Evolutionary conservation across 2,888 invertebrate genomes (phyloP), one percentile per base, ranked within the genome.

Genomic region (Cosmia pyralina): DNA sequence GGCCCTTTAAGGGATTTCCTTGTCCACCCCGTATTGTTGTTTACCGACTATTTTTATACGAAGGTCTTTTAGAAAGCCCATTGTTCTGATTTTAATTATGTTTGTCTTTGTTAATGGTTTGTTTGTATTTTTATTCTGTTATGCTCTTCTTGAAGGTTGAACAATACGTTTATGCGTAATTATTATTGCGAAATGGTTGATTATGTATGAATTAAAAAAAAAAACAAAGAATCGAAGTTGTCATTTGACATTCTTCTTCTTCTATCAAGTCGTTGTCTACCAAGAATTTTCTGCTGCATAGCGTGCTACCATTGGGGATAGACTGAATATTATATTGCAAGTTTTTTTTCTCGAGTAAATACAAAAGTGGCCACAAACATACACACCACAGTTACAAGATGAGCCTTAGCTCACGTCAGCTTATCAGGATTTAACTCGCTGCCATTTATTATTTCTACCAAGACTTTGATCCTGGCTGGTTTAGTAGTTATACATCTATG

Each of bases 371-470:
- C 62, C 41, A 55, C 46, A 63, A 57, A 52, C n/a, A n/a, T 19
- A 75, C 34, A 58, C 48, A 57, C 69, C 60, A 48, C 59, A 57
- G 69, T 62, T 75, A 69, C 81, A 59, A 71, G 77, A 70, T 74
- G 66, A 81, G 73, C 59, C 28, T 41, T 22, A 60, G 72, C 73
- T 73, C 70, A 76, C 69, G 83, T 72, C 75, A 75, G 69, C 72
- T 85, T 78, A 83, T 76, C 83, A 69, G n/a, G 70, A 75, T 55
- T 84, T 83, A 77, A 67, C 71, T 60, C 22, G 17, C 50, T 57
- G 52, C 76, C 76, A 76, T 83, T 78, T 83, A 83, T 85, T 85
- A 85, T 76, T 79, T 79, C 71, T 52, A 28, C 71, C 41, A 41
- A 69, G 70, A 71, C 81, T 63, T 73, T 82, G 75, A 82, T 82